Base-by-base conservation (phyloP, 1,140 invertebrate species). In the Chelonus insularis region DNA sequence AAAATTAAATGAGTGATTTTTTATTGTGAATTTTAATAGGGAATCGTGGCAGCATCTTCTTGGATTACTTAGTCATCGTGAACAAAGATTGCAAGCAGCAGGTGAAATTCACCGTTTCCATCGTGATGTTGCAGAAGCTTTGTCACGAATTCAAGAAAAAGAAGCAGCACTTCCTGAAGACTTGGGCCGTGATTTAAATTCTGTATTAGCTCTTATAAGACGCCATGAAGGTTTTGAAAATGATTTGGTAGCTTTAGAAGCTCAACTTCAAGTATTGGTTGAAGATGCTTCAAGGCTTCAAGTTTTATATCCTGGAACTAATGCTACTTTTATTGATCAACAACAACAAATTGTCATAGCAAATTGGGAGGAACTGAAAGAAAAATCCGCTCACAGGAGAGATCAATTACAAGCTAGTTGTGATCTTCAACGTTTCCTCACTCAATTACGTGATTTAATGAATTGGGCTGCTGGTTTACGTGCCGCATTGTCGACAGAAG, bases 41-140 rank as follows among this genome's bases (percentile, higher is more conserved):
- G 87, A 91, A 67, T 88, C 89, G 2, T 98, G 96, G 96, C 89
- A 95, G 62, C 87, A 91, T 43, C 84, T 98, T 0, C 81, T 96
- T 34, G 89, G 94, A 29, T 87, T 94, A 68, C 90, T 98, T 39
- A 89, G 92, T 66, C 87, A 91, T 57, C 85, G 96, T 9, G 92
- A 95, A 64, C 87, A 91, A 60, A 89, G 95, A 50, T 83, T 99
- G 6, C 87, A 90, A 69, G 95, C 94, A 0, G 96, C 96, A 4
- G 95, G 93, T 14, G 94, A 98, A 81, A 96, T 98, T 64, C 96
- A 98, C 79, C 86, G 95, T 36, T 98, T 97, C 85, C 96, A 98
- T 81, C 87, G 95, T 18, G 96, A 99, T 77, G 95, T 96, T 0
- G 93, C 92, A 5, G 96, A 99, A 73, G 91, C 96, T 4, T 78